Evolutionary conservation across 2,113 vertebrate genomes (phyloP).

Genomic region (Nanorana parkeri): DNA sequence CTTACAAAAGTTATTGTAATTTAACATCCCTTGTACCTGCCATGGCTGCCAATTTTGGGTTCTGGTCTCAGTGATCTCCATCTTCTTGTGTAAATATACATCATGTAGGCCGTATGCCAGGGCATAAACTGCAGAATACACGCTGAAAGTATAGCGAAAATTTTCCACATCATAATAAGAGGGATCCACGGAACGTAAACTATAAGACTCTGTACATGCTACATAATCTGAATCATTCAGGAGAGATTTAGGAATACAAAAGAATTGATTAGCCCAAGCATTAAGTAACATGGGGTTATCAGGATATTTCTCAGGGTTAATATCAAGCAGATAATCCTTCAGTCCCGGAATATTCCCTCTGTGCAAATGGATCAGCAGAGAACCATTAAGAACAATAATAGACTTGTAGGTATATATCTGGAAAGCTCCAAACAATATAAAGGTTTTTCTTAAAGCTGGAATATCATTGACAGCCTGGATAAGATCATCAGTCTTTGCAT

Average conservation of each 20-base stretch:
- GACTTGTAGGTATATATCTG: background rate
- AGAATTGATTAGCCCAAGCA: background rate
- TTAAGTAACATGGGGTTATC: background rate
- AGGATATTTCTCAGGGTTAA: too few relatives aligned
- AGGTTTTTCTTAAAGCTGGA: background rate
- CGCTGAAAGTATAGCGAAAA: background rate
- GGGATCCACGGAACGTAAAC: background rate
- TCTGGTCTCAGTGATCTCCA: too few relatives aligned
- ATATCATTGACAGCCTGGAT: too few relatives aligned
- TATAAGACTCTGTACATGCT: background rate
- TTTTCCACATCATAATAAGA: background rate
- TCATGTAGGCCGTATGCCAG: constrained; percentile 40
- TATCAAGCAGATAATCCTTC: background rate
- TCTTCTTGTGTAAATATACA: background rate
- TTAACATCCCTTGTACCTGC: too few relatives aligned
- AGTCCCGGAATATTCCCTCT: background rate
- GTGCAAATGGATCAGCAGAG: background rate
- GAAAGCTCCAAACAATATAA: background rate
- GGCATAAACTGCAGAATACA: constrained; percentile 31
- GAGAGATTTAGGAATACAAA: background rate
- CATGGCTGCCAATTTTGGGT: too few relatives aligned
- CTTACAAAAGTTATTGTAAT: background rate
- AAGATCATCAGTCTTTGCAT: too few relatives aligned
- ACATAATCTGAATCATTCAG: too few relatives aligned
- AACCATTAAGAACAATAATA: background rate